These are phyloP conservation scores for Volucella inanis DNA, from an alignment of 2,888 invertebrate species.

Conservation along the genomic window DNA sequence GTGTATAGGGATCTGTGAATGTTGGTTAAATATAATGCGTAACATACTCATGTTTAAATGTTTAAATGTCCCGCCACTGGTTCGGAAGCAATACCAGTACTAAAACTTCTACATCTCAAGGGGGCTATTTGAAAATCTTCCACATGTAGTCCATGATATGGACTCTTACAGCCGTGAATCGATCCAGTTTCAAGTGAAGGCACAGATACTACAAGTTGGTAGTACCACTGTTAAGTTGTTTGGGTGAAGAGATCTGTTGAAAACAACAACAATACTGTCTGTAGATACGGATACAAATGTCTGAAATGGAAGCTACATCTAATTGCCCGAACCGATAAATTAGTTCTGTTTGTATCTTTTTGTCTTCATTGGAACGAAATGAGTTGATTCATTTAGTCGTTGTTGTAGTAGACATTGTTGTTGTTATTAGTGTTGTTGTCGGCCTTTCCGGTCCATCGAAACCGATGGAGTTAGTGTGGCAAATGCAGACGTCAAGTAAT, in stretches of 20 bases:
- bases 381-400: constrained; percentile 73
- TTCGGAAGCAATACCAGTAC: constrained; percentile 56
- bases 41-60: constrained; percentile 72
- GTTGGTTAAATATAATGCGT: constrained; percentile 44
- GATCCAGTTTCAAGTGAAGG: constrained; percentile 46
- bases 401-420: constrained; percentile 20
- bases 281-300: constrained; percentile 54
- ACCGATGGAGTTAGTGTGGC: constrained; percentile 64
- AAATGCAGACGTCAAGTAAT: constrained; percentile 75
- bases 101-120: constrained; percentile 30
- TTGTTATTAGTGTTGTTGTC: constrained; percentile 44
- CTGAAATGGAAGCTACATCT: constrained; percentile 74
- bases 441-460: constrained; percentile 65
- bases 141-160: not conserved
- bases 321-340: constrained; percentile 73
- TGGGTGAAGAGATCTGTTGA: constrained; percentile 48
- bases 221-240: constrained; percentile 1
- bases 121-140: constrained; percentile 38
- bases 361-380: constrained; percentile 60
- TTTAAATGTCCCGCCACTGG: constrained; percentile 69
- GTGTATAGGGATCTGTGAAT: constrained; percentile 9
- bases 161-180: constrained; percentile 15
- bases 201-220: constrained; percentile 27
- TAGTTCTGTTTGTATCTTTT: constrained; percentile 66
- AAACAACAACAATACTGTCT: not conserved